Evolutionary conservation across 2,113 vertebrate genomes (phyloP).

Genomic region (Theristicus caerulescens): DNA sequence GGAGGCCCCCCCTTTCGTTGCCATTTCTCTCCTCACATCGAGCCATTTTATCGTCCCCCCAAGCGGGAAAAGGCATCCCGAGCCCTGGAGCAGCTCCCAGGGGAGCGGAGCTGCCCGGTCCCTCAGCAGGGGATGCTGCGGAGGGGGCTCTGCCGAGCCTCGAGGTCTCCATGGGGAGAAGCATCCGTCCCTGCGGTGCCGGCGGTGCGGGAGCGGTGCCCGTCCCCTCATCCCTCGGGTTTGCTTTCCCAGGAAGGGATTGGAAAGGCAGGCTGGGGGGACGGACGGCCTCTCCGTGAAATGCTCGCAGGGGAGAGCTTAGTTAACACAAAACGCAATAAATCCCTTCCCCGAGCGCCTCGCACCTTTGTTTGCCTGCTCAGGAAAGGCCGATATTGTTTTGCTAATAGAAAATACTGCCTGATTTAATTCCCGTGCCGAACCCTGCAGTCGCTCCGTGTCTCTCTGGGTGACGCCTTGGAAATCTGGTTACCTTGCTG

Average conservation of each 20-base stretch:
- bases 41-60: background rate
- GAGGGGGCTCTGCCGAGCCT: background rate
- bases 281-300: background rate
- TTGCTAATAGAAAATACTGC: background rate
- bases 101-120: background rate
- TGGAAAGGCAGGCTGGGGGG: background rate
- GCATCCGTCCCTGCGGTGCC: background rate
- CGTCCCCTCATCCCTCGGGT: background rate
- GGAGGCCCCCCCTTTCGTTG: accelerated
- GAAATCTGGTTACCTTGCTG: background rate
- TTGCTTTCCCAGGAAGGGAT: background rate
- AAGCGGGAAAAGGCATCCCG: background rate
- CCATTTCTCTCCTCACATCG: accelerated
- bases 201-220: accelerated
- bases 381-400: background rate
- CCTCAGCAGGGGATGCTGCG: background rate
- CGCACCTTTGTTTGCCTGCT: accelerated
- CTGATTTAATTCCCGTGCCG: background rate
- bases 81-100: background rate
- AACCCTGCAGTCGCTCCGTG: background rate
- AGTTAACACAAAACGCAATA: background rate
- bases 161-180: background rate
- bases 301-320: background rate
- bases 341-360: background rate
- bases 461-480: background rate